Evolutionary conservation across 2,888 invertebrate genomes (phyloP).

Genomic region (Diplolepis rosae): DNA sequence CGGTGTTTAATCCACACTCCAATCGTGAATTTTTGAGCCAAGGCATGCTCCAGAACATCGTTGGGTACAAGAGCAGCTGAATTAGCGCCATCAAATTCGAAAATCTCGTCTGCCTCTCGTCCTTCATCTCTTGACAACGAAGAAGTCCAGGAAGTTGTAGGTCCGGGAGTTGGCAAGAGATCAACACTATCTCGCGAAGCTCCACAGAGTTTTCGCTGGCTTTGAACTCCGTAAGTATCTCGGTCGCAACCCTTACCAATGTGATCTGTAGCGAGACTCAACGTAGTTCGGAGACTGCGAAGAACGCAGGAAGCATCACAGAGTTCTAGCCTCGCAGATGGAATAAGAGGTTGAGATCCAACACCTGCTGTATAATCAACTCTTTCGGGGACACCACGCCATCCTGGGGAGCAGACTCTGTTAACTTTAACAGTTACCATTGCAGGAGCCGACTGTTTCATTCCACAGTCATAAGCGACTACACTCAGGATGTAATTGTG

Average conservation of each 20-base stretch:
- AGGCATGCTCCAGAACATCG: constrained; percentile 83
- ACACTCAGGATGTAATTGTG: constrained; percentile 98
- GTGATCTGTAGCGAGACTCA: constrained; percentile 86
- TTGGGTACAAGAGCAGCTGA: constrained; percentile 91
- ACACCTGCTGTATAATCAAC: constrained; percentile 89
- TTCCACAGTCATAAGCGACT: constrained; percentile 97
- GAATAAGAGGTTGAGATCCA: constrained; percentile 87
- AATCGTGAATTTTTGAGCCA: constrained; percentile 90
- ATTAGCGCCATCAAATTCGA: constrained; percentile 94
- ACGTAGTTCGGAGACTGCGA: constrained; percentile 77
- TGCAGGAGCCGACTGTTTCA: constrained; percentile 93
- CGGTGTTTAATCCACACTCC: constrained; percentile 97
- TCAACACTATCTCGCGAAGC: constrained; percentile 89
- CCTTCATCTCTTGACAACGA: constrained; percentile 79
- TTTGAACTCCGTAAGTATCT: constrained; percentile 91
- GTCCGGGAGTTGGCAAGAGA: constrained; percentile 87
- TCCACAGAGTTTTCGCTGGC: constrained; percentile 90
- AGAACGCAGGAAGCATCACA: constrained; percentile 78
- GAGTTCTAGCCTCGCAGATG: constrained; percentile 82
- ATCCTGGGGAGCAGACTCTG: constrained; percentile 74
- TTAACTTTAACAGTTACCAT: constrained; percentile 96
- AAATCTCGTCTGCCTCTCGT: constrained; percentile 90
- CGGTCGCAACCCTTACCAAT: constrained; percentile 98
- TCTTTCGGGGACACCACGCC: constrained; percentile 84
- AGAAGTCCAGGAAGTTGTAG: constrained; percentile 76